Evolutionary conservation across 2,888 invertebrate species (phyloP), one percentile per base, ranked within the genome.

Genomic region (Anticlea derivata): DNA sequence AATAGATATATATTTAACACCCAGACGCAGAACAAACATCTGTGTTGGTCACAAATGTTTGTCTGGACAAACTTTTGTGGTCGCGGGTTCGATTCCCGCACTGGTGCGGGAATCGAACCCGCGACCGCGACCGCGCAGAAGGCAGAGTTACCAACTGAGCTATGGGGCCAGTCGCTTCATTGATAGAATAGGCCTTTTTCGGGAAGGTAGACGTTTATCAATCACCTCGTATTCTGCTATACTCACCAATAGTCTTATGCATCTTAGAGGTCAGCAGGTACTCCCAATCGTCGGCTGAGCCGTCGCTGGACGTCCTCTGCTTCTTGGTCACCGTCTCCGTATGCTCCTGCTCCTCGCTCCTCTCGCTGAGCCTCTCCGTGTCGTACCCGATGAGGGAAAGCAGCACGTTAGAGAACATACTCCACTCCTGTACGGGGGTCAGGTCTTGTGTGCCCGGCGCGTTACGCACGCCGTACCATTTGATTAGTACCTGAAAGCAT

Each of bases 401-500:
- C 0, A 93, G 73, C 11, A 92, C 78, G 30, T 90, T 77, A 12
- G 92, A 92, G 79, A 97, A 97, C 78, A 95, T 92, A 4, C 93
- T 86, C 96, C 97, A 97, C 76, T 97, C 97, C 63, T 95, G 94
- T 50, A 93, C 92, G 0, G 93, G 92, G 5, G 94, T 94, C 17
- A 96, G 91, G 71, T 96, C 95, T 61, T 94, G 93, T 0, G 95
- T 94, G 1, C 98, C 98, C 0, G 98, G 96, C 0, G 97, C 95
- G 91, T 98, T 98, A 54, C 97, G 91, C 0, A 94, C 93, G 0
- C 96, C 94, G 78, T 97, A 98, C 98, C 98, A 98, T 70, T 95
- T 94, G 38, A 94, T 93, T 46, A 96, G 85, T 4, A 96, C 86
- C 75, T 92, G 70, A 0, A 62, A 62, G 10, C 2, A 7, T 6